phyloP scores from a whole-genome alignment of 2,888 invertebrate species.

The Harpalus rubripes region DNA sequence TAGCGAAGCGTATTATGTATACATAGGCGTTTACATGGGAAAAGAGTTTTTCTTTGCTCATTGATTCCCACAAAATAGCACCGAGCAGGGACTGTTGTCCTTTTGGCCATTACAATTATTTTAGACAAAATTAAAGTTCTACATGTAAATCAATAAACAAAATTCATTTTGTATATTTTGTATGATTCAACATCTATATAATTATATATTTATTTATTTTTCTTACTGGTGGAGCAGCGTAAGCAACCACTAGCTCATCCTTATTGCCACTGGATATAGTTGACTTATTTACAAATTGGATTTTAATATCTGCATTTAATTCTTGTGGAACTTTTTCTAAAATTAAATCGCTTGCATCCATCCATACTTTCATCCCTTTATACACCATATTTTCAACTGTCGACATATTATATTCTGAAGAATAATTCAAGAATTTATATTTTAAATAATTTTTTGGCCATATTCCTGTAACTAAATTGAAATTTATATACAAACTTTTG shows the following conservation, averaged over 20 bases:
- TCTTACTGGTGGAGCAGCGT: conserved; percentile 27
- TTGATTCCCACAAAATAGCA: too few species aligned
- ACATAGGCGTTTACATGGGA: too few species aligned
- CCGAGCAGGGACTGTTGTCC: too few species aligned
- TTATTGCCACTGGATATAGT: neutral
- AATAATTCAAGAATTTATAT: conserved; percentile 20
- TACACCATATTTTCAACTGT: neutral
- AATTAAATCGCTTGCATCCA: neutral
- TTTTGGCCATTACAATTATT: too few species aligned
- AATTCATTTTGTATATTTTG: too few species aligned
- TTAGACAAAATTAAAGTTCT: too few species aligned
- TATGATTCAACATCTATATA: neutral
- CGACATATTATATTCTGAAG: conserved; percentile 7
- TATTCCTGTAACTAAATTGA: conserved; percentile 16
- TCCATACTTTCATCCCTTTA: conserved; percentile 47
- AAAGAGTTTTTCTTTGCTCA: too few species aligned
- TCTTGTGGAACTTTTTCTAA: neutral
- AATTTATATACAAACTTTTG: neutral
- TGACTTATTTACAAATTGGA: conserved; percentile 17
- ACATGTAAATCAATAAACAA: too few species aligned
- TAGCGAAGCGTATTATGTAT: too few species aligned
- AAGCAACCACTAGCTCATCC: neutral
- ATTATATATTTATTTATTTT: too few species aligned
- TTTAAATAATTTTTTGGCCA: neutral
- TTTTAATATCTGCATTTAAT: neutral